These are phyloP conservation scores for Chelon labrosus DNA, from an alignment of 2,797 vertebrate genomes.

Conservation along the genomic window DNA sequence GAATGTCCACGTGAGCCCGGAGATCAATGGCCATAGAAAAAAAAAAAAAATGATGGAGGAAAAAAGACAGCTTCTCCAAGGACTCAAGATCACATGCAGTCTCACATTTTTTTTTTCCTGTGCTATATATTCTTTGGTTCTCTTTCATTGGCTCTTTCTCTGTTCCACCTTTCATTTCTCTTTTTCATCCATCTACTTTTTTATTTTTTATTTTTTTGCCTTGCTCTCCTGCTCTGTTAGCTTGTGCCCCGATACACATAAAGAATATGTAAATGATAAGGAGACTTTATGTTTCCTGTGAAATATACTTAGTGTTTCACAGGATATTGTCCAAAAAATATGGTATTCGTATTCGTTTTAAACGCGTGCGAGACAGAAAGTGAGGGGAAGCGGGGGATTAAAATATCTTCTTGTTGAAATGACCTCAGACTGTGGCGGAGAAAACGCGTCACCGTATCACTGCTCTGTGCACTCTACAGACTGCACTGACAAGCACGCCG, in stretches of 20 bases:
- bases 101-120: neutral
- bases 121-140: slow-evolving; percentile 35
- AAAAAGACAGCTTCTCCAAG: slow-evolving; percentile 47
- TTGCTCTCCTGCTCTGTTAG: slow-evolving; percentile 19
- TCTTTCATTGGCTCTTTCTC: slow-evolving; percentile 1
- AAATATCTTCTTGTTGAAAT: slow-evolving; percentile 43
- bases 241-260: neutral
- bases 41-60: slow-evolving; percentile 1
- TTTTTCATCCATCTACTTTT: slow-evolving; percentile 35
- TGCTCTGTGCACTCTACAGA: neutral
- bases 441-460: slow-evolving; percentile 33
- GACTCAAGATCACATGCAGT: slow-evolving; percentile 42
- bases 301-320: slow-evolving; percentile 13
- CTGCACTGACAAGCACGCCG: neutral
- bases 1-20: slow-evolving; percentile 10
- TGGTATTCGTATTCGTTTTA: too few species aligned
- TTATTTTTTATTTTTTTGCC: neutral
- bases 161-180: slow-evolving; percentile 27
- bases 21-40: slow-evolving; percentile 37
- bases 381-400: neutral
- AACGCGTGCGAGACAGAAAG: too few species aligned
- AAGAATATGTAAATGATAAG: slow-evolving; percentile 7
- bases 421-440: slow-evolving; percentile 26
- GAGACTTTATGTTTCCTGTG: slow-evolving; percentile 25
- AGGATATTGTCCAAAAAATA: neutral